phyloP scores from a whole-genome alignment of 2,113 vertebrate species.

The Eidolon helvum region DNA sequence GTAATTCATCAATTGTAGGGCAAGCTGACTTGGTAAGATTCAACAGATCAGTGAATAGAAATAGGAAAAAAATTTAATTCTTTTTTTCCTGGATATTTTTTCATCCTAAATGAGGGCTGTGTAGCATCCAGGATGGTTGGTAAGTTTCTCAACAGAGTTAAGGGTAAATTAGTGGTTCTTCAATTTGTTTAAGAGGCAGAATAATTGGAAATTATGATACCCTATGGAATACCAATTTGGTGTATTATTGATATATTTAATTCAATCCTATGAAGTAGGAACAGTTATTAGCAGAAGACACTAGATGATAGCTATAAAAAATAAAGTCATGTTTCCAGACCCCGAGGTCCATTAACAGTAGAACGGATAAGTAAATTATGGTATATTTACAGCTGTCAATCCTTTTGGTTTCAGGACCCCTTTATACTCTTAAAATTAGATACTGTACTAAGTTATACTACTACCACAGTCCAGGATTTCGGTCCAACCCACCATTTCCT shows the following conservation, averaged over 20 bases:
- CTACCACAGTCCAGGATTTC: background rate
- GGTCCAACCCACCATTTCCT: background rate
- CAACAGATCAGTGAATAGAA: background rate
- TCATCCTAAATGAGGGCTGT: background rate
- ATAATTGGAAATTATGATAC: background rate
- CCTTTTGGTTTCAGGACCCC: background rate
- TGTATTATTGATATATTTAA: background rate
- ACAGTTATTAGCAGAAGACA: background rate
- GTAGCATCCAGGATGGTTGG: background rate
- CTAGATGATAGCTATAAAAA: background rate
- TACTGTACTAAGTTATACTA: background rate
- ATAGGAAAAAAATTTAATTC: background rate
- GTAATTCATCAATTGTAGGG: background rate
- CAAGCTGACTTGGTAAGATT: background rate
- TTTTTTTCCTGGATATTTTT: background rate
- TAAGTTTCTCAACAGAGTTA: background rate
- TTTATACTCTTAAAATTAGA: background rate
- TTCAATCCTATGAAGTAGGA: background rate
- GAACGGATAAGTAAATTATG: background rate
- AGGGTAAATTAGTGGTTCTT: background rate
- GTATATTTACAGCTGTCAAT: background rate
- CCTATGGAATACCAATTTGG: background rate
- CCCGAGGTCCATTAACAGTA: background rate
- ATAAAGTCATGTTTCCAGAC: conserved; percentile 24
- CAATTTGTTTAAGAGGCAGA: background rate